Evolutionary conservation across 2,888 invertebrate species (phyloP), one percentile per base, ranked within the genome.

Genomic region (Hoplodrina blanda): DNA sequence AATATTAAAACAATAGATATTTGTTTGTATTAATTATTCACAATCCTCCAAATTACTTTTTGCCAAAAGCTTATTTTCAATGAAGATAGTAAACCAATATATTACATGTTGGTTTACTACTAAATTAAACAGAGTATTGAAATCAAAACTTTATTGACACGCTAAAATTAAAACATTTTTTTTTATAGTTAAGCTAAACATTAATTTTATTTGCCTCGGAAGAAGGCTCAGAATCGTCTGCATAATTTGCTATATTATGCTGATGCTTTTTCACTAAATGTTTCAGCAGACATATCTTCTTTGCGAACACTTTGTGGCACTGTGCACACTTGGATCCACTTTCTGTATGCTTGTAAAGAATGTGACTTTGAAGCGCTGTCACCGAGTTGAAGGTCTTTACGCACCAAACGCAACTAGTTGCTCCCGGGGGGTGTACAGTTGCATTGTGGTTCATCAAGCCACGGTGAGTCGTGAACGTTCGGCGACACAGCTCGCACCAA

Each of bases 361-460:
- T 68, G 79, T 93, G 93, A 62, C 90, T 92, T 67, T 89, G 89
- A 37, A 93, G 82, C 0, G 88, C 88, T 8, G 86, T 80, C 41
- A 86, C 67, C 0, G 92, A 91, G 41, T 79, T 86, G 77, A 92
- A 92, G 8, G 60, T 63, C 53, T 85, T 88, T 3, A 85, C 83
- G 75, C 93, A 93, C 71, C 67, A 80, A 11, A 30, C 83, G 78
- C 92, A 92, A 53, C 66, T 80, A 11, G 88, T 91, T 4, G 86
- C 86, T n/a, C 87, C 87, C 20, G 82, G 80, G 1, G 90, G 88
- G 71, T 93, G 93, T 55, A 91, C 83, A 1, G 80, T 85, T 11
- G 87, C 86, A 69, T 85, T 86, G 74, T 94, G 93, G 78, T 93
- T 93, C 59, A 81, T 74, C 69, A 93, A 78, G 7, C 88, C 85